These are phyloP conservation scores for Allacma fusca DNA, from an alignment of 2,888 invertebrate species.

Conservation along the genomic window DNA sequence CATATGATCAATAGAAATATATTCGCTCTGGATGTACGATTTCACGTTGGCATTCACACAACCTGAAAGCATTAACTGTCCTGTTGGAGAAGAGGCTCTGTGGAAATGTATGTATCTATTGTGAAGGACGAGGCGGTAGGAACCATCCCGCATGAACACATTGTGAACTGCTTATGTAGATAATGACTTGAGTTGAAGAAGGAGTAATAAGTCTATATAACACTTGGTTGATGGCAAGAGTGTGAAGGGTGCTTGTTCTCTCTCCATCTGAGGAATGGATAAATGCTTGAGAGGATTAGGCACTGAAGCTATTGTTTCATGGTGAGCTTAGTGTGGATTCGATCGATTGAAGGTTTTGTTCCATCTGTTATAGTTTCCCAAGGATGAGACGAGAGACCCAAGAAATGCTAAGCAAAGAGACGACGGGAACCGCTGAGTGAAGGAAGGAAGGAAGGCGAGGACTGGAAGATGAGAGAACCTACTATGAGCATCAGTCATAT, in stretches of 20 bases:
- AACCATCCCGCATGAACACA: no score
- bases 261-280: slow-evolving; percentile 36
- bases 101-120: no score
- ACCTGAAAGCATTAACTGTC: no score
- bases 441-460: slow-evolving; percentile 24
- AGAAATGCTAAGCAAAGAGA: slow-evolving; percentile 43
- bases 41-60: no score
- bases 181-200: not conserved
- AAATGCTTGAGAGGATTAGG: slow-evolving; percentile 46
- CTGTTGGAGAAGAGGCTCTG: no score
- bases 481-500: not conserved
- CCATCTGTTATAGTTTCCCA: slow-evolving; percentile 57
- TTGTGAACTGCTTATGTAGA: no score
- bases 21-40: no score
- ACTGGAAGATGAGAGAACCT: slow-evolving; percentile 44
- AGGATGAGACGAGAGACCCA: slow-evolving; percentile 49
- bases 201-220: slow-evolving; percentile 2
- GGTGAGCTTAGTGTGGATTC: slow-evolving; percentile 55
- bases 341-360: slow-evolving; percentile 57
- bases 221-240: slow-evolving; percentile 14
- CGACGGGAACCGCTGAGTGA: slow-evolving; percentile 24
- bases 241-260: slow-evolving; percentile 35
- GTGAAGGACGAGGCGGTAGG: no score
- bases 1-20: slow-evolving; percentile 21
- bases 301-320: slow-evolving; percentile 55